phyloP scores from a whole-genome alignment of 2,113 vertebrate genomes.

The Solea solea region DNA sequence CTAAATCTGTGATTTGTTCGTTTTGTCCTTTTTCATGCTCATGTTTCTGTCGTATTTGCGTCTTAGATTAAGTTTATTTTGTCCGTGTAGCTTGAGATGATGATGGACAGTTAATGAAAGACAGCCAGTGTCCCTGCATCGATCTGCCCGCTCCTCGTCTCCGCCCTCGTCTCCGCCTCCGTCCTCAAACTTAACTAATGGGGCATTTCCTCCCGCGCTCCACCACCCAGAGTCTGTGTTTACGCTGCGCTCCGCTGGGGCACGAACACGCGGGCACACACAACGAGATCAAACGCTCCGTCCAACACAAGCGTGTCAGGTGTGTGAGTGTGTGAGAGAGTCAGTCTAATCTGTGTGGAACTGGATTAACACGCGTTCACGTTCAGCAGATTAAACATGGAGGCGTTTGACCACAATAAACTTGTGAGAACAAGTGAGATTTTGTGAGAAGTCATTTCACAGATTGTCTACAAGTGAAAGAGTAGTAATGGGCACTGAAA shows the following conservation, averaged over 20 bases:
- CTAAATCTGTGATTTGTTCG: too few relatives aligned
- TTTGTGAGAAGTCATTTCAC: too few relatives aligned
- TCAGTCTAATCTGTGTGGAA: not conserved
- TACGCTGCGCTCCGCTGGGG: constrained; percentile 55
- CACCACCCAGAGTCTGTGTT: constrained; percentile 75
- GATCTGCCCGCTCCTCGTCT: constrained; percentile 14
- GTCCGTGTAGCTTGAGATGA: too few relatives aligned
- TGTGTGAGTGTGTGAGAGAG: constrained; percentile 23
- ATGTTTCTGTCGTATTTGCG: not conserved
- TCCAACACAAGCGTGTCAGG: constrained; percentile 34
- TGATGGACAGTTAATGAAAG: constrained; percentile 28
- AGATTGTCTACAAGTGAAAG: too few relatives aligned
- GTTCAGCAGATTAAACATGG: not conserved
- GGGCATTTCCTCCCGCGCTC: constrained; percentile 81
- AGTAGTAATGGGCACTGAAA: too few relatives aligned
- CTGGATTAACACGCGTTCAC: not conserved
- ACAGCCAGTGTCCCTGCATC: constrained; percentile 32
- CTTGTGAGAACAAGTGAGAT: too few relatives aligned
- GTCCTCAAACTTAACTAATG: constrained; percentile 68
- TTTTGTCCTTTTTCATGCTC: not conserved
- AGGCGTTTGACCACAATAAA: not conserved
- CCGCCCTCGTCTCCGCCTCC: constrained; percentile 20
- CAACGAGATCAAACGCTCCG: constrained; percentile 40
- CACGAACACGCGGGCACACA: constrained; percentile 61
- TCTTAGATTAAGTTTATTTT: not conserved